phyloP scores from a whole-genome alignment of 2,888 invertebrate genomes.

The Galerucella pusilla region DNA sequence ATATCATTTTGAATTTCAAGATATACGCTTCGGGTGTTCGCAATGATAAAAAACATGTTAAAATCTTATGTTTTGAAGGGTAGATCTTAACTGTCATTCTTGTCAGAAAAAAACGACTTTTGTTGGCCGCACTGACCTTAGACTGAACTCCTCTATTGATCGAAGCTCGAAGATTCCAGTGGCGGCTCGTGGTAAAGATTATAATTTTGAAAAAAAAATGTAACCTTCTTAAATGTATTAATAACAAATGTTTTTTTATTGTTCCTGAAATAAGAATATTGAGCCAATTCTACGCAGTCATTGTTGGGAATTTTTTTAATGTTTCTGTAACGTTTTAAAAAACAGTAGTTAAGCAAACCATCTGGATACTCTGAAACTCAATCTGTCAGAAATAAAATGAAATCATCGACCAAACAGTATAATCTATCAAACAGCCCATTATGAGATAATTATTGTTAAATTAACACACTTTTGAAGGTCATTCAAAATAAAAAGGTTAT shows the following conservation, averaged over 20 bases:
- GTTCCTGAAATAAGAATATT: too few species aligned
- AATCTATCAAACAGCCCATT: neutral
- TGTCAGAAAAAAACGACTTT: too few species aligned
- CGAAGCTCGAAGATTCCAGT: too few species aligned
- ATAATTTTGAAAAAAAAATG: neutral
- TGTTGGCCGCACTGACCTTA: too few species aligned
- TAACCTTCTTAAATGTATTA: neutral
- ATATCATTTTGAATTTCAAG: too few species aligned
- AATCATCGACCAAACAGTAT: neutral
- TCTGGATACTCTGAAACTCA: constrained; percentile 5
- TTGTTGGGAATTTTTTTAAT: neutral
- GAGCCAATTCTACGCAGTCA: too few species aligned
- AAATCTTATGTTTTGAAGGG: too few species aligned
- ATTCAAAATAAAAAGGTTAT: constrained; percentile 7
- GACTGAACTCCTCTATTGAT: too few species aligned
- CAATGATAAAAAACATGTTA: too few species aligned
- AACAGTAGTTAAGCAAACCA: constrained; percentile 6
- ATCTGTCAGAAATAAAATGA: neutral
- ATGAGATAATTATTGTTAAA: constrained; percentile 8
- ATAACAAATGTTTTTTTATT: neutral
- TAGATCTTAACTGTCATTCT: too few species aligned
- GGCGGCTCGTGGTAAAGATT: too few species aligned
- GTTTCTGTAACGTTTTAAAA: neutral
- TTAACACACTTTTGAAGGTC: constrained; percentile 12
- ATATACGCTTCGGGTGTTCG: too few species aligned